Conservation (phyloP, 1,140 invertebrate genomes). For the Lucilia sericata region DNA sequence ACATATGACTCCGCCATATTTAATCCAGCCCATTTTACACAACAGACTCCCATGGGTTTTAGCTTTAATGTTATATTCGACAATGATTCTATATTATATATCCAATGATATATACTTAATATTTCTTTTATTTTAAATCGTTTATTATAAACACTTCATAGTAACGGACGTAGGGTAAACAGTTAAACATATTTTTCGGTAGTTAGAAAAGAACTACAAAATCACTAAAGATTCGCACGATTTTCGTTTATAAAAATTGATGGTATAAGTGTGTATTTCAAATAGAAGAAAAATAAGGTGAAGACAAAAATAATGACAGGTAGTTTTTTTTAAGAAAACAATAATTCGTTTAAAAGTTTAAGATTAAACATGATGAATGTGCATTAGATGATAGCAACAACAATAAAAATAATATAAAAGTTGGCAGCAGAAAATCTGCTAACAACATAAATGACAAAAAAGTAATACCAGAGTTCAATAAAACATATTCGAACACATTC, state of each 20-base stretch:
- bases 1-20: no score
- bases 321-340: neutral
- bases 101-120: no score
- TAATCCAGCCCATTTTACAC: no score
- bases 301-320: neutral
- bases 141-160: no score
- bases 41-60: no score
- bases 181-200: no score
- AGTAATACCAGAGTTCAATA: constrained; percentile 18
- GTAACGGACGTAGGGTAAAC: no score
- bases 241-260: neutral
- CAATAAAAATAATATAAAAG: neutral
- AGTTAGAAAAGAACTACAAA: neutral
- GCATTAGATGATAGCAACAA: neutral
- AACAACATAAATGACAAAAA: constrained; percentile 21
- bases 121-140: no score
- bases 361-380: constrained; percentile 23
- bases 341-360: neutral
- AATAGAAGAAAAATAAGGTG: neutral
- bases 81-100: no score
- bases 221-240: neutral
- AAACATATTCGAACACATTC: constrained; percentile 10
- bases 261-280: neutral
- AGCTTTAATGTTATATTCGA: no score
- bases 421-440: neutral